Base-by-base conservation (phyloP, 2,797 vertebrate species). In the Sebastes oblongus region DNA sequence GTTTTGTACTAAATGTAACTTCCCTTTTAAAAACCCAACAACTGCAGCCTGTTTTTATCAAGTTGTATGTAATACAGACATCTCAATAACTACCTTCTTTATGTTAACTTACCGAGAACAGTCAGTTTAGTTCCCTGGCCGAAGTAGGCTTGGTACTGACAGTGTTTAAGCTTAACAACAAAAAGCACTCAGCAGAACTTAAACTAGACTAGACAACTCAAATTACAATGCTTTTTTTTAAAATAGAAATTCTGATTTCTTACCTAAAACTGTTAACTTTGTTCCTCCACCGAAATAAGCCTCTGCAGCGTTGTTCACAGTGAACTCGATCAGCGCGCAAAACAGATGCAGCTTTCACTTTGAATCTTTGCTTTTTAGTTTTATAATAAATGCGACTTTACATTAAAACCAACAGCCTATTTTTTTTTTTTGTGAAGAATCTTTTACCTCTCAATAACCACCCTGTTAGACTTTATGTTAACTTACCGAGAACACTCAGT, bases 201-300 rank as follows among this genome's bases (percentile, higher is more conserved):
- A 5, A 25, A 42, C 62, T 36, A 12, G 34, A 12, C 34, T 27
- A 27, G 27, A 27, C 27, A 27, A 27, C 27, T 27, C 4, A 27
- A 27, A 27, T 27, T 27, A 27, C 27, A 27, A 27, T 27, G 27
- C 5, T 27, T 27, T 29, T 30, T 34, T 27, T 34, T 10, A 32
- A 24, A 55, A 14, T 0, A 34, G 8, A 58, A 58, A 58, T 1
- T 14, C 25, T 0, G 16, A 10, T 66, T 25, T 66, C 36, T 39
- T 39, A 39, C 36, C 36, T 39, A 95, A 52, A 85, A 95, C 92
- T 0, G 91, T 32, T 18, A 1, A 18, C 42, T 61, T 34, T 29
- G 61, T 64, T 64, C 61, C 61, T 64, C 61, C 61, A 64, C 61
- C 61, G 9, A 64, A 64, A 39, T 6, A 20, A 66, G 39, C 64